These are phyloP conservation scores for Sorex maritimensis DNA, from an alignment of 2,797 vertebrate genomes.

Conservation along the genomic window DNA sequence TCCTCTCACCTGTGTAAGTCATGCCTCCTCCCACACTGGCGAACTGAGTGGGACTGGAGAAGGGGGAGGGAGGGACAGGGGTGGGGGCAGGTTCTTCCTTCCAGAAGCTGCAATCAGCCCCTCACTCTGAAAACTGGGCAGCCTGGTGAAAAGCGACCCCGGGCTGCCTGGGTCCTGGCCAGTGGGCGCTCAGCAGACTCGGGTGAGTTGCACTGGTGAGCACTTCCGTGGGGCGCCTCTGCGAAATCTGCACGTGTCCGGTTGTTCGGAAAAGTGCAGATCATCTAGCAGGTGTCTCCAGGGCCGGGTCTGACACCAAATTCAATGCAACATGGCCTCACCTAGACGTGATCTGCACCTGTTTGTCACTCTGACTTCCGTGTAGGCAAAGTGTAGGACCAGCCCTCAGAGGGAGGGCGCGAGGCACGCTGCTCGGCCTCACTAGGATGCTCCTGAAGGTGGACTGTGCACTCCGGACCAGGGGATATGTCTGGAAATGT, in stretches of 20 bases:
- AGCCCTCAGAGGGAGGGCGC: neutral
- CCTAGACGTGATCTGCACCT: neutral
- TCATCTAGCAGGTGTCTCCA: neutral
- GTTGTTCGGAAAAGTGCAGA: neutral
- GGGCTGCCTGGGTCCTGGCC: neutral
- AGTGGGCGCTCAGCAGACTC: neutral
- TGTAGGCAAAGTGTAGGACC: neutral
- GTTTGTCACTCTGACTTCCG: neutral
- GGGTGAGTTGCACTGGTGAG: no score
- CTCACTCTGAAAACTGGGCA: slow-evolving; percentile 59
- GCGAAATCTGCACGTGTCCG: neutral
- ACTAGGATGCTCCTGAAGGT: neutral
- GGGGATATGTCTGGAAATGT: neutral
- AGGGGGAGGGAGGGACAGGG: neutral
- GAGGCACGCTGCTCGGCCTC: neutral
- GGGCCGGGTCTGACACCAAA: neutral
- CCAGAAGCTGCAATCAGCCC: slow-evolving; percentile 76
- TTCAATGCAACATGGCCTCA: neutral
- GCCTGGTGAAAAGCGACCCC: neutral
- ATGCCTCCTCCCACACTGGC: slow-evolving; percentile 81
- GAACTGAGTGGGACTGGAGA: slow-evolving; percentile 75
- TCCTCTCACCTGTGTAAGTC: slow-evolving; percentile 67
- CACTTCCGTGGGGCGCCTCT: neutral
- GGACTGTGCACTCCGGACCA: neutral
- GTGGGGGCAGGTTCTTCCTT: slow-evolving; percentile 34